Percentiles rank a stretch among this genome's conserved stretches.
Evolutionary conservation across 2,113 vertebrate genomes (phyloP).

Genomic region (Mormyrus lacerda): DNA sequence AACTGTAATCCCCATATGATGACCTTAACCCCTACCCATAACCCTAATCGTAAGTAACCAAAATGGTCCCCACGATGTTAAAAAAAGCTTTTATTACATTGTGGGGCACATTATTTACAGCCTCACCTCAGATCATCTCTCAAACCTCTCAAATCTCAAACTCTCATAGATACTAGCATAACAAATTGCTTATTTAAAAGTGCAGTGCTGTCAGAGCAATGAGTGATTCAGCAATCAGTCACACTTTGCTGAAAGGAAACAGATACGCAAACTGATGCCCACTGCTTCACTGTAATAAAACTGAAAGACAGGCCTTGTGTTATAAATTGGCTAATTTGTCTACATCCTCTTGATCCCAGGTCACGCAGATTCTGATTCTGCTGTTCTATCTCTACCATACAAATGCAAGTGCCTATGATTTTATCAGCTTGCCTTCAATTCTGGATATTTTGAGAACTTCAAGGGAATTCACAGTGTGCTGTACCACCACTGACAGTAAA

Average conservation of each 20-base stretch:
- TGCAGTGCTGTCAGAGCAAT: neutral
- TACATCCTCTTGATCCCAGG: neutral
- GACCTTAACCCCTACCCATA: no score
- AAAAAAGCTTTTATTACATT: no score
- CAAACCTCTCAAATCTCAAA: neutral
- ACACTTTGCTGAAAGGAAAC: neutral
- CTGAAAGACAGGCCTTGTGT: neutral
- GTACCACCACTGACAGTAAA: neutral
- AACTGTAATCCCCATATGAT: no score
- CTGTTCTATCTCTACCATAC: neutral
- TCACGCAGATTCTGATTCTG: neutral
- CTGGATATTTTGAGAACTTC: neutral
- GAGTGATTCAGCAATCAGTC: neutral
- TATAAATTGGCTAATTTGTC: neutral
- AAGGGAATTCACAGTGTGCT: neutral
- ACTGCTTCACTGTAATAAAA: conserved; percentile 41
- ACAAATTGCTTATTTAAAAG: neutral
- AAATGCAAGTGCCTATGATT: neutral
- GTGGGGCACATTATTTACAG: neutral
- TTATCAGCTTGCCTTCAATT: neutral
- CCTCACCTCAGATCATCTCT: neutral
- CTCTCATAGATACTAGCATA: neutral
- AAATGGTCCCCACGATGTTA: no score
- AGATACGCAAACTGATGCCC: neutral
- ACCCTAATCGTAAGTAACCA: no score